These are phyloP conservation scores for Mohoua ochrocephala DNA, from an alignment of 2,113 vertebrate genomes.

Conservation along the genomic window DNA sequence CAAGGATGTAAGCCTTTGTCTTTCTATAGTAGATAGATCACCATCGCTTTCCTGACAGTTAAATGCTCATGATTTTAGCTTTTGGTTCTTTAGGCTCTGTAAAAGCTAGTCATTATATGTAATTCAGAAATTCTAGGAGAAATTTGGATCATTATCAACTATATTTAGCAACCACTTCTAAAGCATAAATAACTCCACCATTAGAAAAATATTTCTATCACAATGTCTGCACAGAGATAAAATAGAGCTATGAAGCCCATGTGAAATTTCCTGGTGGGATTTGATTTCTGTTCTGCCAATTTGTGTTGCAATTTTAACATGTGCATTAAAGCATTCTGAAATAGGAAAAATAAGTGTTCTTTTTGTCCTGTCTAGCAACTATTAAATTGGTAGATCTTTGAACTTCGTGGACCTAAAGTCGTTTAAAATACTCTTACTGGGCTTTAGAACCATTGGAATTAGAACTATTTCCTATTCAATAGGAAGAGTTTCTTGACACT, in stretches of 20 bases:
- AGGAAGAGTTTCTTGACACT: not conserved
- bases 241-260: not conserved
- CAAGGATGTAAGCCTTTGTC: not conserved
- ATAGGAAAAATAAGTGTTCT: accelerated
- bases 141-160: not conserved
- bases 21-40: not conserved
- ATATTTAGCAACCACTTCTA: not conserved
- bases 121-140: not conserved
- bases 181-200: not conserved
- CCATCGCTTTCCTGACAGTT: not conserved
- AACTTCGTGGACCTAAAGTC: not conserved
- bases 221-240: not conserved
- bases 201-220: not conserved
- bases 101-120: not conserved
- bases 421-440: not conserved
- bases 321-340: not conserved
- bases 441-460: not conserved
- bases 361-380: not conserved
- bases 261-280: not conserved
- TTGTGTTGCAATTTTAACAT: not conserved
- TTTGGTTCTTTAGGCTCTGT: not conserved
- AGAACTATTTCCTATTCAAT: not conserved
- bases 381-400: not conserved
- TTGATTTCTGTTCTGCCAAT: not conserved
- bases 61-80: not conserved